Percentiles rank a stretch among this genome's conserved stretches.
Conservation (phyloP, 2,888 invertebrate species). For the Linnaemya vulpina region DNA sequence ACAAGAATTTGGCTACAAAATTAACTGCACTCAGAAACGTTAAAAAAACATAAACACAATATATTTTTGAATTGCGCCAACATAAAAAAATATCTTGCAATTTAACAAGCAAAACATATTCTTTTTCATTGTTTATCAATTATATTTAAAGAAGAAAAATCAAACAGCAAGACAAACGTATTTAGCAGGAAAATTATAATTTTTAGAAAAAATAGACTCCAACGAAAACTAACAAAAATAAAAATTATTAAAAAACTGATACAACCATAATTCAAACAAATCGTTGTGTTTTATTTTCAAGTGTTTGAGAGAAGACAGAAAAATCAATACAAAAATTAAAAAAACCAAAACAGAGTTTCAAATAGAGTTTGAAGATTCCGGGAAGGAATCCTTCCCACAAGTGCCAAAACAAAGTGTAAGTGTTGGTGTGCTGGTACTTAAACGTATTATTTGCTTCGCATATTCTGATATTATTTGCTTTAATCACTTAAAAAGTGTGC, state of each 20-base stretch:
- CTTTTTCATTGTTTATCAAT: slow-evolving; percentile 17
- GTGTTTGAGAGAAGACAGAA: slow-evolving; percentile 15
- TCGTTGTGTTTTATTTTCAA: not conserved
- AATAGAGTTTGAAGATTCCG: slow-evolving; percentile 18
- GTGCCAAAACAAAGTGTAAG: slow-evolving; percentile 49
- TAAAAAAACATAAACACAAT: slow-evolving; percentile 41
- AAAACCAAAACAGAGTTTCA: not conserved
- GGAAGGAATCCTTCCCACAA: slow-evolving; percentile 19
- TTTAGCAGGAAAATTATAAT: slow-evolving; percentile 55
- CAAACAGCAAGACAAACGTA: slow-evolving; percentile 70
- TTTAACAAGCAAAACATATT: slow-evolving; percentile 65
- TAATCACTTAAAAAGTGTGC: slow-evolving; percentile 31
- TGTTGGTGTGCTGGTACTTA: slow-evolving; percentile 46
- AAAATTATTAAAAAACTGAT: slow-evolving; percentile 10
- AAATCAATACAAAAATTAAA: slow-evolving; percentile 14
- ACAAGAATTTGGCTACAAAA: slow-evolving; percentile 21
- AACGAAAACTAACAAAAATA: slow-evolving; percentile 1
- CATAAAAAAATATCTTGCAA: slow-evolving; percentile 61
- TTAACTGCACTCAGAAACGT: slow-evolving; percentile 65
- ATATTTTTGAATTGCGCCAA: slow-evolving; percentile 48
- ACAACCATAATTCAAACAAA: slow-evolving; percentile 18
- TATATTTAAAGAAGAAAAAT: slow-evolving; percentile 2
- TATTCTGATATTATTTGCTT: slow-evolving; percentile 16
- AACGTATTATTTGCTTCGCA: not conserved
- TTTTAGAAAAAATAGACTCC: slow-evolving; percentile 15